Conservation (phyloP, 2,797 vertebrate species). For the Hipposideros larvatus region DNA sequence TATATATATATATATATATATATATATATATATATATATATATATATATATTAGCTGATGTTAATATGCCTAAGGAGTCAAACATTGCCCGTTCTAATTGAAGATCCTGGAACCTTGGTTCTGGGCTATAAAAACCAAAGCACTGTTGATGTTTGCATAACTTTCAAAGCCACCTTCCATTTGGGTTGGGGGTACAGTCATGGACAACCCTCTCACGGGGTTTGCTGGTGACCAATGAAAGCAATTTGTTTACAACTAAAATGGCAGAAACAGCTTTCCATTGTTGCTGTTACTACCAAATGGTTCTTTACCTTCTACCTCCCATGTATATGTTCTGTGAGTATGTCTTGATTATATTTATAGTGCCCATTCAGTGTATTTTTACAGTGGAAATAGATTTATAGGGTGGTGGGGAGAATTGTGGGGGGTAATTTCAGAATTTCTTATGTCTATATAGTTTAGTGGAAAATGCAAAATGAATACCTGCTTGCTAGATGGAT, state of each 20-base stretch:
- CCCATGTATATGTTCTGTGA: background rate
- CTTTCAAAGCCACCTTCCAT: background rate
- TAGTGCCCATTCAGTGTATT: background rate
- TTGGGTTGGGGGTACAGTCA: background rate
- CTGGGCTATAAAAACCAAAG: background rate
- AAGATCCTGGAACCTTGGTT: background rate
- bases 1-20: background rate
- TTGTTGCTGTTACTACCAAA: background rate
- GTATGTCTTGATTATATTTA: background rate
- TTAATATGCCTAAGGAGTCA: background rate
- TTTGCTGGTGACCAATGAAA: slow-evolving; percentile 22
- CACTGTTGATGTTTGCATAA: background rate
- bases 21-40: too few species aligned
- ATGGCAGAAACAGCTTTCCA: background rate
- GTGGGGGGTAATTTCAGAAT: background rate
- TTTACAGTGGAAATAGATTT: slow-evolving; percentile 30
- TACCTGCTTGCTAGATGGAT: background rate
- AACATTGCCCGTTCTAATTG: background rate
- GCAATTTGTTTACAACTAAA: background rate
- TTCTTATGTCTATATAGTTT: background rate
- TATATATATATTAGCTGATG: background rate
- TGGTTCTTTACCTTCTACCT: background rate
- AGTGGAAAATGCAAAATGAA: slow-evolving; percentile 45
- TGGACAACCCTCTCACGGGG: background rate
- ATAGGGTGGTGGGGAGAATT: background rate